phyloP scores from a whole-genome alignment of 1,140 invertebrate genomes.

The Odontomachus brunneus region DNA sequence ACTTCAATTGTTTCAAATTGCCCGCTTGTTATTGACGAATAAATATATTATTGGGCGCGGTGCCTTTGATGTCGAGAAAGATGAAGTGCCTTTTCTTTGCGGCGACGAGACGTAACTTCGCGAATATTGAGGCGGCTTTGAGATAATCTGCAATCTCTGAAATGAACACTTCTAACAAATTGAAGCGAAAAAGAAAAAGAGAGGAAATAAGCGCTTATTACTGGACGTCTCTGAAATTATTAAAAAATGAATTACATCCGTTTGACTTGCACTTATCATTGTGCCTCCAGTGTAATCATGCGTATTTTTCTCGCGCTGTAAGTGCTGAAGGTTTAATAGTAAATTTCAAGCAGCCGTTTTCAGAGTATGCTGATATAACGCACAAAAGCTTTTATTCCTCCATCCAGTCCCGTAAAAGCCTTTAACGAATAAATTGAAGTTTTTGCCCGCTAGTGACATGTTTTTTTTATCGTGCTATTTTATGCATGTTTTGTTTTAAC shows the following conservation, averaged over 20 bases:
- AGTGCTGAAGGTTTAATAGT: background rate
- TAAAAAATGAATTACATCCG: too few relatives aligned
- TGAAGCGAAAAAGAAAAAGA: too few relatives aligned
- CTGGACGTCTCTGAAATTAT: too few relatives aligned
- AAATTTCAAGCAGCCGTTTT: background rate
- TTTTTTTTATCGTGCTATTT: background rate
- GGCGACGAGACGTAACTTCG: too few relatives aligned
- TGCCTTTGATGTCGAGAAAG: background rate
- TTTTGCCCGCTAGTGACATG: background rate
- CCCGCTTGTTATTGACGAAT: background rate
- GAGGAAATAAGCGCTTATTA: too few relatives aligned
- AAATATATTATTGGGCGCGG: background rate
- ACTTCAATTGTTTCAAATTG: conserved; percentile 1
- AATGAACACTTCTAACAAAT: too few relatives aligned
- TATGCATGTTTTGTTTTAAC: background rate
- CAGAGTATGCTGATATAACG: background rate
- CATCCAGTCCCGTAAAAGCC: background rate
- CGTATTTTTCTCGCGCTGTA: background rate
- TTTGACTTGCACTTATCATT: background rate
- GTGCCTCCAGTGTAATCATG: background rate
- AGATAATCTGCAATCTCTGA: too few relatives aligned
- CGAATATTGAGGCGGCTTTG: too few relatives aligned
- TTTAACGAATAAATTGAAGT: conserved; percentile 16
- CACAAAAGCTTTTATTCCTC: background rate
- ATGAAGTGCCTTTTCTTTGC: background rate